Base-by-base conservation (phyloP, 2,888 invertebrate species). In the Xanthorhoe spadicearia region DNA sequence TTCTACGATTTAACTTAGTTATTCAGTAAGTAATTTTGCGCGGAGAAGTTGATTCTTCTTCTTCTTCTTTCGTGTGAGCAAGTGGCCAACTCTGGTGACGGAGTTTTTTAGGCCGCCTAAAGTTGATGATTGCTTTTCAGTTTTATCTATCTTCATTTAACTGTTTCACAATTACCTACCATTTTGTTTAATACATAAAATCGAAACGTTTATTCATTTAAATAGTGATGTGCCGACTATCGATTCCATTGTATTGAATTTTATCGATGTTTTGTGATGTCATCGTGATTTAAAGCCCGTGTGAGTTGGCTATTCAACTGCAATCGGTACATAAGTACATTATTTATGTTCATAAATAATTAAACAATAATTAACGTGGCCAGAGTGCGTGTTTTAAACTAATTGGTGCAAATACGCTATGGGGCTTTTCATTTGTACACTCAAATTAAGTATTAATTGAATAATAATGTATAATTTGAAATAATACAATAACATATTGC, bases 241-340 rank as follows among this genome's bases (percentile, higher is more conserved):
- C 73, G 77, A 79, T 77, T 79, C 73, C 64, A 70, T 73, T 71
- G 76, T 77, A 76, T 68, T 65, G 74, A 72, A 72, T 77, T 81
- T 79, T 79, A 82, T 80, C 72, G 74, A 65, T 68, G 68, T 64
- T 68, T 68, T 68, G 67, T 68, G 74, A 69, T 74, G 74, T 77
- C 73, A 71, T 69, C 68, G 77, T 85, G 87, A 88, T 85, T 84
- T 83, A 88, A 74, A 75, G 74, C 68, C 76, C 69, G 72, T 78
- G 86, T 81, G 61, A 60, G 72, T 62, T 76, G 77, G 74, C 77
- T 74, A 84, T 85, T 86, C 82, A 81, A 71, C 82, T 80, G 85
- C 86, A 82, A 73, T 82, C 78, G 1, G 43, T 32, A 50, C 17
- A 19, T 54, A 49, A 53, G 18, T 48, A 71, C 65, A 55, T 70